These are phyloP conservation scores for Halesus radiatus DNA, from an alignment of 1,140 invertebrate genomes.

Conservation along the genomic window DNA sequence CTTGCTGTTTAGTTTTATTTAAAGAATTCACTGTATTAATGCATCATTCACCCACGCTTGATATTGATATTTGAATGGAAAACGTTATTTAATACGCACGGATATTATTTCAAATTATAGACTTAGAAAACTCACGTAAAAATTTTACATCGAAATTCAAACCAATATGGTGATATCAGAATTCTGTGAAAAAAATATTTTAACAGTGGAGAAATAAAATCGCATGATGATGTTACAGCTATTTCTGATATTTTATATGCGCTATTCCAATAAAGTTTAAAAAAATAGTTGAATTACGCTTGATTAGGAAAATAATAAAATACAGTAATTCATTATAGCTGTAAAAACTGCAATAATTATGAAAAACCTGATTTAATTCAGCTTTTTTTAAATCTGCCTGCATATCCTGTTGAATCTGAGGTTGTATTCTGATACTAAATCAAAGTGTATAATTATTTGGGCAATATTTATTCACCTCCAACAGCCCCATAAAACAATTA, in stretches of 20 bases:
- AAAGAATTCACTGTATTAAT: background rate
- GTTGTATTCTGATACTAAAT: background rate
- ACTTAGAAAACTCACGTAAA: background rate
- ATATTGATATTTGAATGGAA: background rate
- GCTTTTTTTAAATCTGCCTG: background rate
- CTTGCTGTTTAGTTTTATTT: no score
- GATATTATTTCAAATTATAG: conserved; percentile 12
- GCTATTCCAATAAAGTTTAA: no score
- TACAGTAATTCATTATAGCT: no score
- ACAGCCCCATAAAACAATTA: background rate
- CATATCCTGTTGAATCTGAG: background rate
- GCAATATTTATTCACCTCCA: background rate
- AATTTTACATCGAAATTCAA: background rate
- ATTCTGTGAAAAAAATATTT: background rate
- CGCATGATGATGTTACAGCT: background rate
- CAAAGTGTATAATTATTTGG: background rate
- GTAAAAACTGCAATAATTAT: no score
- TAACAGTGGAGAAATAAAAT: background rate
- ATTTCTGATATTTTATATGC: background rate
- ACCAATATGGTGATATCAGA: conserved; percentile 4
- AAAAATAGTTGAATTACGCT: no score
- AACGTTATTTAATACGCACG: background rate
- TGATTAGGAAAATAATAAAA: no score
- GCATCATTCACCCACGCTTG: background rate
- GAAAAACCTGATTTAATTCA: no score